phyloP scores from a whole-genome alignment of 2,113 vertebrate genomes.

The Alouatta palliata region DNA sequence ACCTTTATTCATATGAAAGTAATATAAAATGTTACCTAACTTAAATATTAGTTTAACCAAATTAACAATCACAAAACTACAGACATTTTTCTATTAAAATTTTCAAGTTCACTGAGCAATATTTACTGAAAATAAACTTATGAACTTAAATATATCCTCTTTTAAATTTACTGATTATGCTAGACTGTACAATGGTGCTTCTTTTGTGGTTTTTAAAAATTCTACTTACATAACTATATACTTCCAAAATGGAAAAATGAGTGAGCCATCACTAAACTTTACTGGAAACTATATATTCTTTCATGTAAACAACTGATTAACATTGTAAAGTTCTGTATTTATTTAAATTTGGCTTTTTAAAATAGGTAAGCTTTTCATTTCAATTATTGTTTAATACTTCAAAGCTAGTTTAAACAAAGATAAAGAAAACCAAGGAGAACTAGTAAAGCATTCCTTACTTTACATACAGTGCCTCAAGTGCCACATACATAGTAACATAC shows the following conservation, averaged over 20 bases:
- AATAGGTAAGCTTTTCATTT: constrained; percentile 65
- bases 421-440: constrained; percentile 76
- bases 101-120: constrained; percentile 69
- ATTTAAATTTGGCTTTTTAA: constrained; percentile 75
- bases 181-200: constrained; percentile 58
- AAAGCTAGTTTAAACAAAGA: constrained; percentile 79
- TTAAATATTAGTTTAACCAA: constrained; percentile 80
- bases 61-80: constrained; percentile 79
- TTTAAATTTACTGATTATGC: constrained; percentile 68
- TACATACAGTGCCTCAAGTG: constrained; percentile 76
- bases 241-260: constrained; percentile 55
- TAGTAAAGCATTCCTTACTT: constrained; percentile 80
- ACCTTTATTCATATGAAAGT: constrained; percentile 82
- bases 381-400: constrained; percentile 64
- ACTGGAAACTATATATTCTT: constrained; percentile 62
- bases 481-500: constrained; percentile 77
- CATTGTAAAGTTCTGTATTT: constrained; percentile 61
- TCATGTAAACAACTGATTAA: constrained; percentile 69
- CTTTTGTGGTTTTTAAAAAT: constrained; percentile 62
- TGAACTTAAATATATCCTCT: constrained; percentile 64
- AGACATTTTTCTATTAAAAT: constrained; percentile 74
- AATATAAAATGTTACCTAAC: constrained; percentile 78
- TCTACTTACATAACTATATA: constrained; percentile 43
- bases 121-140: constrained; percentile 76
- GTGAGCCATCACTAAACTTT: constrained; percentile 34